Evolutionary conservation across 1,140 invertebrate genomes (phyloP).

Genomic region (Diorhabda sublineata): DNA sequence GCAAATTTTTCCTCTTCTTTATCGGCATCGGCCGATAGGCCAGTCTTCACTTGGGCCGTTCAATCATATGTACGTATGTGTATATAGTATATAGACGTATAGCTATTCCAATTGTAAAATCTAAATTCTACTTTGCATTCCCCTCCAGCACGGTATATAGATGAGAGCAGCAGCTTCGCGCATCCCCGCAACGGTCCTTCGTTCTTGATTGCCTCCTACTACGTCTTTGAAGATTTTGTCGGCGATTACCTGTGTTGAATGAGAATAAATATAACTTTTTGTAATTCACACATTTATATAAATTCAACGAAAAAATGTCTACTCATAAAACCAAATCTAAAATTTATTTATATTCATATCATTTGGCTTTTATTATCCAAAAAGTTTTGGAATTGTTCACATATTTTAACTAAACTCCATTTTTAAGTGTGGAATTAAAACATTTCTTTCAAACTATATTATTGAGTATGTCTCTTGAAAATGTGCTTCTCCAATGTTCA

Average conservation of each 20-base stretch:
- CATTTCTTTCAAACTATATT: no score
- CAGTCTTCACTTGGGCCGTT: conserved; percentile 35
- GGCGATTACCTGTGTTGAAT: neutral
- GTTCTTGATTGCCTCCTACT: neutral
- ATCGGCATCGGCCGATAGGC: conserved; percentile 23
- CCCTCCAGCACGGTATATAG: conserved; percentile 27
- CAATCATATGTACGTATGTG: conserved; percentile 27
- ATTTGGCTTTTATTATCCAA: no score
- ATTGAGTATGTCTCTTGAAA: no score
- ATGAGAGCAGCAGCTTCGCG: conserved; percentile 5
- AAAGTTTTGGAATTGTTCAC: no score
- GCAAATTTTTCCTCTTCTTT: conserved; percentile 35
- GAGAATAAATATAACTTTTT: no score
- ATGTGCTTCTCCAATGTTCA: no score
- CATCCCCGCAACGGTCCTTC: neutral
- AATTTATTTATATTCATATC: no score
- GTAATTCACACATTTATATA: no score
- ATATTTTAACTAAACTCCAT: no score
- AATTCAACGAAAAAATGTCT: no score
- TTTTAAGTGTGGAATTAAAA: no score
- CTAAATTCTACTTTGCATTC: conserved; percentile 46
- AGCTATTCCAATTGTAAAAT: conserved; percentile 46
- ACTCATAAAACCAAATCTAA: no score
- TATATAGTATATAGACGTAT: conserved; percentile 44
- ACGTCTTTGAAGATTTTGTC: neutral